Percentiles rank a stretch among this genome's conserved stretches.
phyloP scores from a whole-genome alignment of 2,113 vertebrate species.

The Bombycilla garrulus region DNA sequence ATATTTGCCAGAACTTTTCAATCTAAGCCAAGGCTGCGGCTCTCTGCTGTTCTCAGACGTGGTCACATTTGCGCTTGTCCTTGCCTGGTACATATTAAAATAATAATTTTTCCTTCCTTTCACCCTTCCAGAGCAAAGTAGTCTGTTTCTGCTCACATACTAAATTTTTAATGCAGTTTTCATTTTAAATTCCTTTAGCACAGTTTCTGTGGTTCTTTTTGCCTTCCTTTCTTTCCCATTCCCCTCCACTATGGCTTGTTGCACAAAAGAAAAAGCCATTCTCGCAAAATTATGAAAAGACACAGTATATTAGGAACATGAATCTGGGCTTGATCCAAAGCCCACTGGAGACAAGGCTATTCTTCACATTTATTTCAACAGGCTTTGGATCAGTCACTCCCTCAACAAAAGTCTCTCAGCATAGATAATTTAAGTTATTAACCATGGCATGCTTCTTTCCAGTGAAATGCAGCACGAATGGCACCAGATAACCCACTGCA shows the following conservation, averaged over 20 bases:
- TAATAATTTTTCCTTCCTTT: slow-evolving; percentile 43
- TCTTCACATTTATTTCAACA: not conserved
- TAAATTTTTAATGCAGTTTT: slow-evolving; percentile 68
- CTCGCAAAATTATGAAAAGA: not conserved
- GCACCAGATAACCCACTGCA: not conserved
- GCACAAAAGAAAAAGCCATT: slow-evolving; percentile 2
- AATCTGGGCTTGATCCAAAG: slow-evolving; percentile 4
- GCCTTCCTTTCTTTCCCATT: not conserved
- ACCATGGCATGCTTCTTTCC: not conserved
- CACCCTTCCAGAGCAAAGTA: slow-evolving; percentile 24
- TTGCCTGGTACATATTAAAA: slow-evolving; percentile 55
- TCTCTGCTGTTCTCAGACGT: slow-evolving; percentile 11
- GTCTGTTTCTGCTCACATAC: slow-evolving; percentile 17
- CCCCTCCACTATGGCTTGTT: not conserved
- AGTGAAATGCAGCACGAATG: not conserved
- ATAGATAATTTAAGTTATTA: not conserved
- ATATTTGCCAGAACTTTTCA: slow-evolving; percentile 53
- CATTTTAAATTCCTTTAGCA: slow-evolving; percentile 58
- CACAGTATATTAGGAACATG: not conserved
- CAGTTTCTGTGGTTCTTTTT: slow-evolving; percentile 12
- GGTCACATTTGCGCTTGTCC: slow-evolving; percentile 47
- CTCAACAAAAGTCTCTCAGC: not conserved
- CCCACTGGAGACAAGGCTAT: not conserved
- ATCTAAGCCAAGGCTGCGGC: slow-evolving; percentile 7
- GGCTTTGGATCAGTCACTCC: not conserved